phyloP scores from a whole-genome alignment of 1,140 invertebrate genomes.

The Homarus americanus region DNA sequence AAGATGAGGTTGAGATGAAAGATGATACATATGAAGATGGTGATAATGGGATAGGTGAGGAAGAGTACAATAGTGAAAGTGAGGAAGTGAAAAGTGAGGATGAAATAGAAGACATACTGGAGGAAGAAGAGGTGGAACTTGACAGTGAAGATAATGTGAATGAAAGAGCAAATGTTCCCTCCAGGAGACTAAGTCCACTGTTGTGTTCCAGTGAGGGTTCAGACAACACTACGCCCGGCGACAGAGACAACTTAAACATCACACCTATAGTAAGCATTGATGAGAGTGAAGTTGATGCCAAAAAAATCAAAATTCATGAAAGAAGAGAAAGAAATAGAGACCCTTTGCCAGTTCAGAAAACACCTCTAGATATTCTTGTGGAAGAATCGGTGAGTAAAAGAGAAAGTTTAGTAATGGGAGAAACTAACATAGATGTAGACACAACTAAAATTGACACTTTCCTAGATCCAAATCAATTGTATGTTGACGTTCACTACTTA shows the following conservation, averaged over 20 bases:
- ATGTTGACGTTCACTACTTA: not conserved
- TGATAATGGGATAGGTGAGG: not conserved
- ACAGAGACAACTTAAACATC: not conserved
- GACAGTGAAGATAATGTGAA: not conserved
- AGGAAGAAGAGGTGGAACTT: conserved; percentile 27
- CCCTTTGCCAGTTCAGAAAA: not conserved
- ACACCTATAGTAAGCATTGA: not conserved
- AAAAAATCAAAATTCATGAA: not conserved
- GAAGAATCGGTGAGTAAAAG: conserved; percentile 25
- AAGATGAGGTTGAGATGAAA: not conserved
- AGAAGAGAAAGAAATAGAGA: not conserved
- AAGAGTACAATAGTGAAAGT: not conserved
- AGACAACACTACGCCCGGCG: too few relatives aligned
- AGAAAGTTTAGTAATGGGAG: conserved; percentile 1
- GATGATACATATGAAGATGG: not conserved
- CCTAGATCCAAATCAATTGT: conserved; percentile 21
- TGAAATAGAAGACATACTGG: conserved; percentile 54
- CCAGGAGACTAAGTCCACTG: not conserved
- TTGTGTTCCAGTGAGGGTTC: too few relatives aligned
- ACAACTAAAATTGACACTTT: conserved; percentile 29
- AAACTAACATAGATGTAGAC: conserved; percentile 41
- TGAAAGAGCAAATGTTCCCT: not conserved
- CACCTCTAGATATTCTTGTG: not conserved
- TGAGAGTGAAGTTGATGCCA: not conserved
- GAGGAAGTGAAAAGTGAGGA: conserved; percentile 33